A percentile compares a stretch with the other conserved stretches of the same genome.
Conservation (phyloP, 64 coral and sea anemone genomes). For the Porites lutea region DNA sequence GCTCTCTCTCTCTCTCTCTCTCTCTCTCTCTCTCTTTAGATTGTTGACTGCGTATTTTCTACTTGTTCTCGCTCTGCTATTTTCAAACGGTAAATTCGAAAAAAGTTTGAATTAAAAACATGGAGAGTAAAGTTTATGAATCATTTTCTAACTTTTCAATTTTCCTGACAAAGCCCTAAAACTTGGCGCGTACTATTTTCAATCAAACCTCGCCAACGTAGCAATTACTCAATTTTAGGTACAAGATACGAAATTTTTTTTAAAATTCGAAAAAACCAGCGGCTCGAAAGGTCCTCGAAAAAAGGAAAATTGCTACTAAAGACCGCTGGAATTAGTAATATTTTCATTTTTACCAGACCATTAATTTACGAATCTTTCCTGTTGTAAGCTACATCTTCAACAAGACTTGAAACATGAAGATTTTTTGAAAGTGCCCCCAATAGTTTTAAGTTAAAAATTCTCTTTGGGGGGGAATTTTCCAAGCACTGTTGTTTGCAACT, state of each 20-base stretch:
- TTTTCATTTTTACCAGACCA: background rate
- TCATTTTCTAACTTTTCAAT: background rate
- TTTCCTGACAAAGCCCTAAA: no score
- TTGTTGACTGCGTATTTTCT: no score
- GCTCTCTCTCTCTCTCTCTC: no score
- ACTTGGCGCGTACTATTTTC: no score
- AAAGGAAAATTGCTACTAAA: background rate
- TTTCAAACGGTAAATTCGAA: background rate
- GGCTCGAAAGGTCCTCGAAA: no score
- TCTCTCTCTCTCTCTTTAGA: no score
- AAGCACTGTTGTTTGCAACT: background rate
- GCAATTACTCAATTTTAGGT: background rate
- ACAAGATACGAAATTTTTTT: background rate
- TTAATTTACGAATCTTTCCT: no score
- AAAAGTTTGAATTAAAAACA: background rate
- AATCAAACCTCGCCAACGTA: no score
- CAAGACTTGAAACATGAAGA: no score
- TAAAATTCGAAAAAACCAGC: background rate
- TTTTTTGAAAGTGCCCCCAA: background rate
- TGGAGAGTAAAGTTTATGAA: background rate
- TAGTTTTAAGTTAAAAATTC: background rate
- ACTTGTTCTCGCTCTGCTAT: background rate
- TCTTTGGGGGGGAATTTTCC: no score
- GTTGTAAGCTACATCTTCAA: no score
- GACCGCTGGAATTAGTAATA: background rate